Percentiles rank a stretch among this genome's conserved stretches.
These are phyloP conservation scores for Gnathochromis pfefferi DNA, from an alignment of 2,113 vertebrate genomes.

Conservation along the genomic window DNA sequence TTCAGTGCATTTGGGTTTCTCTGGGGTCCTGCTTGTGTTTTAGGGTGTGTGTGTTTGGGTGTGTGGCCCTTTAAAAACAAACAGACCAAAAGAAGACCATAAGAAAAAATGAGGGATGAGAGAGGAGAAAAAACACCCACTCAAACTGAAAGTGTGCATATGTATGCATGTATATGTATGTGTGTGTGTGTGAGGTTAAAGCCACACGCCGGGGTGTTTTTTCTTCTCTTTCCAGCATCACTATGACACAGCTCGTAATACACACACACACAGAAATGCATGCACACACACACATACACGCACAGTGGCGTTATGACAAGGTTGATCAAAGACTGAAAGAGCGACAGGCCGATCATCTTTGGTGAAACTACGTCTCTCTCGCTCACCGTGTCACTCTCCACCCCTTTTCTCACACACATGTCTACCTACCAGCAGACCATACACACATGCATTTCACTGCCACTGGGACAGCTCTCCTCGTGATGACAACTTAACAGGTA, in stretches of 20 bases:
- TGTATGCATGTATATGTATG: not conserved
- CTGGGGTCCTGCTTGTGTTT: not conserved
- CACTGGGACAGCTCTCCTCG: not conserved
- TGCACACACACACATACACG: not conserved
- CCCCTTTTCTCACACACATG: slow-evolving; percentile 26
- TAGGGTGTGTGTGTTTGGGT: not conserved
- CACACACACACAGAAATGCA: not conserved
- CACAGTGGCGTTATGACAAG: slow-evolving; percentile 12
- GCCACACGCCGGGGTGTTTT: slow-evolving; percentile 33
- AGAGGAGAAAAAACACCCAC: not conserved
- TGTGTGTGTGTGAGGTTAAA: slow-evolving; percentile 6
- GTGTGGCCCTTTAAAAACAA: not conserved
- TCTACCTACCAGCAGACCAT: slow-evolving; percentile 4
- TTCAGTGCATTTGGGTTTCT: not conserved
- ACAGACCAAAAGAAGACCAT: not conserved
- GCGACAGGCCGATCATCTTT: not conserved
- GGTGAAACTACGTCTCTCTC: slow-evolving; percentile 3
- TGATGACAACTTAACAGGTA: slow-evolving; percentile 46
- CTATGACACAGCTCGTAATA: slow-evolving; percentile 53
- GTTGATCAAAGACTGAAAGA: slow-evolving; percentile 23
- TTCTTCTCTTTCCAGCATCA: slow-evolving; percentile 62
- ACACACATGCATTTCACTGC: slow-evolving; percentile 1
- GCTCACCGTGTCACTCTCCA: not conserved
- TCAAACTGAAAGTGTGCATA: not conserved
- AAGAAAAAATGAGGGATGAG: not conserved